phyloP scores from a whole-genome alignment of 2,113 vertebrate genomes.

The Candoia aspera region DNA sequence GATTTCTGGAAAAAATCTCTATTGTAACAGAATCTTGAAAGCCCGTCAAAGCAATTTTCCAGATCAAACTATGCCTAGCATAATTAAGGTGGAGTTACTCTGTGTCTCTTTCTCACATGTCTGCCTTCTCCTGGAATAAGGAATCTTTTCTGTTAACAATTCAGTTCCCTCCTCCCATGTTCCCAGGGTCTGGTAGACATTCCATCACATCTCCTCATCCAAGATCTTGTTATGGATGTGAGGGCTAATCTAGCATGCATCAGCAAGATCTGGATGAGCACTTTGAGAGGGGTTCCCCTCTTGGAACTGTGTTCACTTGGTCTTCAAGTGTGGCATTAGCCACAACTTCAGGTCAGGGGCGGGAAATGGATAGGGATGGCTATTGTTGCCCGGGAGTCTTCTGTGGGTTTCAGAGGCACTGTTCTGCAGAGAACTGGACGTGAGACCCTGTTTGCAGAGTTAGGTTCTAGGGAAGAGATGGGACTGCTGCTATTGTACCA shows the following conservation, averaged over 20 bases:
- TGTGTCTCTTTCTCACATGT: not conserved
- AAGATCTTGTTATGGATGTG: not conserved
- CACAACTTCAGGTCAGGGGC: no score
- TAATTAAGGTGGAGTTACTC: not conserved
- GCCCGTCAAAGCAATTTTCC: not conserved
- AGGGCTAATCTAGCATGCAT: not conserved
- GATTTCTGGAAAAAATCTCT: not conserved
- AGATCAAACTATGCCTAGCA: not conserved
- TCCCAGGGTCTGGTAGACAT: not conserved
- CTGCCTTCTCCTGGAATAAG: not conserved
- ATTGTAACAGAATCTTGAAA: not conserved
- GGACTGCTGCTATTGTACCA: not conserved
- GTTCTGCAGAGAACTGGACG: not conserved
- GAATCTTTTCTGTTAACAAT: not conserved
- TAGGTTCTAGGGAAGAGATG: not conserved
- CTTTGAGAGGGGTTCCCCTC: not conserved
- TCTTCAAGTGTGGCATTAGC: not conserved
- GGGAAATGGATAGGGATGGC: not conserved
- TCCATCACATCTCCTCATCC: not conserved
- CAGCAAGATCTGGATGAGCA: not conserved
- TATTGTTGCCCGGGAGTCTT: not conserved
- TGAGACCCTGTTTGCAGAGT: not conserved
- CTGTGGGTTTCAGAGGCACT: not conserved
- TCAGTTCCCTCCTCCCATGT: not conserved
- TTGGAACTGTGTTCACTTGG: not conserved